Evolutionary conservation across 2,888 invertebrate species (phyloP).

Genomic region (Tenthredo mesomela): DNA sequence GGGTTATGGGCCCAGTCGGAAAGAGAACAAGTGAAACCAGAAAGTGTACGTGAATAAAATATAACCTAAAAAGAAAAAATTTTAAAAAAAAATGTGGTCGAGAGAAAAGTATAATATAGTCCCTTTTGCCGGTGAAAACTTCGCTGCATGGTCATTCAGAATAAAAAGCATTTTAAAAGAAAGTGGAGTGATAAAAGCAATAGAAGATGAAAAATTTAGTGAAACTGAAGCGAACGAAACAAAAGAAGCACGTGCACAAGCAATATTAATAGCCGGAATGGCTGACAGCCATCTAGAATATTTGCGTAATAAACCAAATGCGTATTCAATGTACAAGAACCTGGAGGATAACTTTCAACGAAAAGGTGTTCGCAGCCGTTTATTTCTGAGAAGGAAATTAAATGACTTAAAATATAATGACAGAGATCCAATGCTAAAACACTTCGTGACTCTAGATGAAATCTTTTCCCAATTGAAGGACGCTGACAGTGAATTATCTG

Average conservation of each 20-base stretch:
- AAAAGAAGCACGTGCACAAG: slow-evolving; percentile 41
- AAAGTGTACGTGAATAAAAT: too few species aligned
- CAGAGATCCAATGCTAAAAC: slow-evolving; percentile 16
- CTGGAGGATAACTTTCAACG: slow-evolving; percentile 51
- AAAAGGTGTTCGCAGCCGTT: slow-evolving; percentile 1
- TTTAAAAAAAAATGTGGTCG: background rate
- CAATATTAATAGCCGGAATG: slow-evolving; percentile 35
- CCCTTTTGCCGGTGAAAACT: background rate
- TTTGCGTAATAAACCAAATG: slow-evolving; percentile 26
- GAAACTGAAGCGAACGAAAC: background rate
- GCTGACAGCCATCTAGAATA: slow-evolving; percentile 52
- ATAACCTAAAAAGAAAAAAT: background rate
- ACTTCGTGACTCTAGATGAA: slow-evolving; percentile 51
- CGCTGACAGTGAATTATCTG: background rate
- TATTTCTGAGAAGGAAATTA: background rate
- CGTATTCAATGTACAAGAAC: slow-evolving; percentile 50
- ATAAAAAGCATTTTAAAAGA: background rate
- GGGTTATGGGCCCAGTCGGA: too few species aligned
- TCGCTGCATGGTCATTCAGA: background rate
- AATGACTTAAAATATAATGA: slow-evolving; percentile 42
- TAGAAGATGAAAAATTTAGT: slow-evolving; percentile 34
- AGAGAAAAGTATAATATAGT: slow-evolving; percentile 9
- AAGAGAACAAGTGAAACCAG: too few species aligned
- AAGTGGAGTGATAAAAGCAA: background rate
- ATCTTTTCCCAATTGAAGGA: slow-evolving; percentile 51